phyloP scores from a whole-genome alignment of 2,888 invertebrate species.

The Drosophila kuntzei region DNA sequence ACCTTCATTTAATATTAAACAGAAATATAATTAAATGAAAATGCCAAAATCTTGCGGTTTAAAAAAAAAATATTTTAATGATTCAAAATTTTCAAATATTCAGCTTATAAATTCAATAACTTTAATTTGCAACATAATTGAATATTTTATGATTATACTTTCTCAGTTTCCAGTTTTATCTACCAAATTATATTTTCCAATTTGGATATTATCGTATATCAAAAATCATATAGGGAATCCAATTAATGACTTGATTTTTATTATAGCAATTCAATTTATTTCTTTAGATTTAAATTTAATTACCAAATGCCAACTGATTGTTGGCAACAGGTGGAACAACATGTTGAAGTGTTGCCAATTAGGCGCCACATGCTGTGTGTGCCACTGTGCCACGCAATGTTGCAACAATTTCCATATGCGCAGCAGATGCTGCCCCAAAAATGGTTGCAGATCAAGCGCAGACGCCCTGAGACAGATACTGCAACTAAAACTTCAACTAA shows the following conservation, averaged over 20 bases:
- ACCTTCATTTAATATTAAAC: too few relatives aligned
- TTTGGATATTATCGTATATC: too few relatives aligned
- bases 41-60: too few relatives aligned
- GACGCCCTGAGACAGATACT: slow-evolving; percentile 23
- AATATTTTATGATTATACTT: too few relatives aligned
- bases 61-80: too few relatives aligned
- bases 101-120: too few relatives aligned
- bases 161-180: too few relatives aligned
- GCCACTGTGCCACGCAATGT: slow-evolving; percentile 41
- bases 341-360: slow-evolving; percentile 64
- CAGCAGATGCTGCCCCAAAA: slow-evolving; percentile 44
- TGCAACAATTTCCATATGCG: slow-evolving; percentile 66
- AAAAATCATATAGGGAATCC: not conserved
- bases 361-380: slow-evolving; percentile 42
- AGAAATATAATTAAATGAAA: too few relatives aligned
- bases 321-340: slow-evolving; percentile 19
- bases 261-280: not conserved
- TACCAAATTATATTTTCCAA: too few relatives aligned
- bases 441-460: slow-evolving; percentile 57
- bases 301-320: slow-evolving; percentile 30
- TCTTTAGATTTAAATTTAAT: slow-evolving; percentile 47
- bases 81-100: too few relatives aligned
- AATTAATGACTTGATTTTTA: slow-evolving; percentile 5
- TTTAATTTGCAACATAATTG: too few relatives aligned
- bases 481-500: not conserved